Evolutionary conservation across 2,113 vertebrate genomes (phyloP).

Genomic region (Strigops habroptila): DNA sequence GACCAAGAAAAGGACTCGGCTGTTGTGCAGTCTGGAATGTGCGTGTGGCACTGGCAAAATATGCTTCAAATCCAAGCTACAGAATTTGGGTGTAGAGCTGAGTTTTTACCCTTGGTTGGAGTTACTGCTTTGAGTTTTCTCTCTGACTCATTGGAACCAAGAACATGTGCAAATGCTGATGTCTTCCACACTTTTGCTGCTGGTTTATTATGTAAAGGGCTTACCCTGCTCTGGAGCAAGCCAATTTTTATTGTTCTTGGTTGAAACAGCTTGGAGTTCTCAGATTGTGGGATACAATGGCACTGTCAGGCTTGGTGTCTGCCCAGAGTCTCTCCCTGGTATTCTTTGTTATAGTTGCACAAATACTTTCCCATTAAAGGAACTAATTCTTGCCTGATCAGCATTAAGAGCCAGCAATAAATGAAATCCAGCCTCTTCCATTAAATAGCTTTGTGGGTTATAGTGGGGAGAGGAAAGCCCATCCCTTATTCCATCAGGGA

Average conservation of each 20-base stretch:
- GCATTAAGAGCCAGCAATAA: slow-evolving; percentile 1
- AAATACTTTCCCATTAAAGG: slow-evolving; percentile 26
- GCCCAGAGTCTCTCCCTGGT: neutral
- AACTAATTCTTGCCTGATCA: neutral
- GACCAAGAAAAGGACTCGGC: neutral
- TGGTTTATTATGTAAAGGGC: neutral
- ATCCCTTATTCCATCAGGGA: neutral
- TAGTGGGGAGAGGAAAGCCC: neutral
- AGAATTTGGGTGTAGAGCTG: neutral
- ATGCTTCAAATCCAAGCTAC: neutral
- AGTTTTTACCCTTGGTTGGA: neutral
- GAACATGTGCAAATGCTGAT: neutral
- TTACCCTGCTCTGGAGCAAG: neutral
- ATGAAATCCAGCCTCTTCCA: neutral
- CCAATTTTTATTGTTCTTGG: neutral
- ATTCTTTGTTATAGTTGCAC: neutral
- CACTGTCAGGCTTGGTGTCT: neutral
- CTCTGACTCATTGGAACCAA: neutral
- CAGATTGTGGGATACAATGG: neutral
- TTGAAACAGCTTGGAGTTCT: neutral
- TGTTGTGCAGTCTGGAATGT: neutral
- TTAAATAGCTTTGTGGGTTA: neutral
- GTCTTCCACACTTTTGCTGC: neutral
- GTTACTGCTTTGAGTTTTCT: neutral
- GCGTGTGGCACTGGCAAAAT: neutral